These are phyloP conservation scores for Tricholauxania praeusta DNA, from an alignment of 2,888 invertebrate species.

Conservation along the genomic window DNA sequence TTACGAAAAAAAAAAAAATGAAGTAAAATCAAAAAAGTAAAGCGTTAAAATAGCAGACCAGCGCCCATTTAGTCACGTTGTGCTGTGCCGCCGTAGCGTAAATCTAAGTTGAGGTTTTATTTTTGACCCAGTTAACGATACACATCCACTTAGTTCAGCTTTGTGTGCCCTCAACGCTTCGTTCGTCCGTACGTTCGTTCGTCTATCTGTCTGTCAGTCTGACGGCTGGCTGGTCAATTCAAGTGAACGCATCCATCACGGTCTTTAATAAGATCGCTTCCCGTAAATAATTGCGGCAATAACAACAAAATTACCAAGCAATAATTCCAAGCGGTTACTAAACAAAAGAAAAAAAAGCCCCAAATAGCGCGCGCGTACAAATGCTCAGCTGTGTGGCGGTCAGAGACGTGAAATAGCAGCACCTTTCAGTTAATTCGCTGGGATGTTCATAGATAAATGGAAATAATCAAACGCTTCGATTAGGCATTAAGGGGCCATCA, in stretches of 20 bases:
- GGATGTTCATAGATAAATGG: constrained; percentile 11
- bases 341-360: constrained; percentile 5
- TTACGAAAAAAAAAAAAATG: too few species aligned
- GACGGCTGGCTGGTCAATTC: constrained; percentile 1
- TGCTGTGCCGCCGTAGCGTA: constrained; percentile 5
- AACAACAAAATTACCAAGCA: constrained; percentile 32
- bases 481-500: not conserved
- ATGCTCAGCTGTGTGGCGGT: too few species aligned
- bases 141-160: constrained; percentile 12
- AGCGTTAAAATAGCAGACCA: constrained; percentile 27
- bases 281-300: constrained; percentile 32
- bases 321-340: constrained; percentile 20
- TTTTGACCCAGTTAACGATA: constrained; percentile 28
- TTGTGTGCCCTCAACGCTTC: constrained; percentile 2
- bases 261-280: constrained; percentile 35
- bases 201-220: not conserved
- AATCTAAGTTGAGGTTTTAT: constrained; percentile 4
- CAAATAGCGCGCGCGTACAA: too few species aligned
- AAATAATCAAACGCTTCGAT: constrained; percentile 18
- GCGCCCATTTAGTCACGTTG: constrained; percentile 29
- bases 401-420: not conserved
- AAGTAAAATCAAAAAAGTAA: too few species aligned
- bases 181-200: not conserved
- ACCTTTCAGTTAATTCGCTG: not conserved
- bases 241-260: constrained; percentile 23